Evolutionary conservation across 2,113 vertebrate genomes (phyloP).

Genomic region (Nyctibius bracteatus): DNA sequence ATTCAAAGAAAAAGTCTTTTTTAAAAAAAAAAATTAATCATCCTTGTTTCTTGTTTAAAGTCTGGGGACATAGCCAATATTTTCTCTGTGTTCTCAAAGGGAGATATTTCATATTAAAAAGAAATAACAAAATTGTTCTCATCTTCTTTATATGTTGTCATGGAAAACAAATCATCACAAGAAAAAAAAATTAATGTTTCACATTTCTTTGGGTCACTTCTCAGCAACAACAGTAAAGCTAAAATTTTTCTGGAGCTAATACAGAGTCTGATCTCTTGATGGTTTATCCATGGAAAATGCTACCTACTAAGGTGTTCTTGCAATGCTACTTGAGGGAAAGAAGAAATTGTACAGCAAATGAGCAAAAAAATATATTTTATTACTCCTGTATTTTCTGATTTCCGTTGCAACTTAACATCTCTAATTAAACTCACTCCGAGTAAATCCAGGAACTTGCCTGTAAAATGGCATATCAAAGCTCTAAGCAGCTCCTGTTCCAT

Average conservation of each 20-base stretch:
- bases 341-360: neutral
- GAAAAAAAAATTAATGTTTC: neutral
- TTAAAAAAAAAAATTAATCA: neutral
- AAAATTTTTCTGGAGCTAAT: neutral
- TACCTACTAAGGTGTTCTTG: neutral
- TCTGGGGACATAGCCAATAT: conserved; percentile 18
- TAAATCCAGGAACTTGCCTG: neutral
- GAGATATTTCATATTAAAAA: conserved; percentile 13
- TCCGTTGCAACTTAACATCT: neutral
- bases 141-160: neutral
- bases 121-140: conserved; percentile 7
- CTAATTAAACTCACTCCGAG: neutral
- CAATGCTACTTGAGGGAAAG: neutral
- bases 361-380: neutral
- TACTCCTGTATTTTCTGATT: neutral
- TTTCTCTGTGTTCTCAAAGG: neutral
- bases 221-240: neutral
- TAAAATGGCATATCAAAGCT: neutral
- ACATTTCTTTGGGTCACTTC: neutral
- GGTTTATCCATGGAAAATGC: neutral
- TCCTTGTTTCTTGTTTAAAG: conserved; percentile 23
- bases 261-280: neutral
- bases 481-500: neutral
- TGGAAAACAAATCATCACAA: neutral
- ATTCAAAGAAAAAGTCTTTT: neutral